Conservation (phyloP, 2,888 invertebrate species). For the Halictus ligatus region DNA sequence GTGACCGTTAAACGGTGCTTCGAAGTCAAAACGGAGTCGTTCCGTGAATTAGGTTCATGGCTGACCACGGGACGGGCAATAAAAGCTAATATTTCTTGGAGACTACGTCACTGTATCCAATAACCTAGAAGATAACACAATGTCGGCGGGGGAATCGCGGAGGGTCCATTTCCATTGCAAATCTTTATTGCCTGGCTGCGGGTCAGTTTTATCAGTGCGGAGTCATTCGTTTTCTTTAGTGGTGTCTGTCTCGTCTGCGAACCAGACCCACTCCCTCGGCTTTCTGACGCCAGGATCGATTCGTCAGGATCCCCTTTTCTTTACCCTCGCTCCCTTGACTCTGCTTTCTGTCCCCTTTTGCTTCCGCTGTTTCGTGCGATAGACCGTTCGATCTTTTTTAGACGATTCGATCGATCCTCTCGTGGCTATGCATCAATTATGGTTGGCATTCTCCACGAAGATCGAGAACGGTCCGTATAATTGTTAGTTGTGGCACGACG, state of each 20-base stretch:
- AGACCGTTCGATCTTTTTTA: slow-evolving; percentile 2
- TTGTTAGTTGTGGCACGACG: neutral
- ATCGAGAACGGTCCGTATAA: neutral
- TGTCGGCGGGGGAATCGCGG: slow-evolving; percentile 39
- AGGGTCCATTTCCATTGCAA: slow-evolving; percentile 67
- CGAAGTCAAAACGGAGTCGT: neutral
- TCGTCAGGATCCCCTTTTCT: slow-evolving; percentile 29
- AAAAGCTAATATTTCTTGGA: slow-evolving; percentile 52
- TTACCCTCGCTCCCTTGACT: neutral
- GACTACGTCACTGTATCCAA: slow-evolving; percentile 40
- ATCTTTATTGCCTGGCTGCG: slow-evolving; percentile 63
- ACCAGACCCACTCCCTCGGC: slow-evolving; percentile 1
- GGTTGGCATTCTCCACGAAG: neutral
- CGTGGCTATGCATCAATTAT: slow-evolving; percentile 19
- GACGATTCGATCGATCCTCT: slow-evolving; percentile 25
- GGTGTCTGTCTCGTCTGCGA: slow-evolving; percentile 8
- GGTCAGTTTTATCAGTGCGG: slow-evolving; percentile 66
- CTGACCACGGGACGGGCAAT: neutral
- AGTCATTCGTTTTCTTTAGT: slow-evolving; percentile 67
- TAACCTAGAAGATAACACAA: slow-evolving; percentile 53
- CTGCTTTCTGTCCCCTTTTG: slow-evolving; percentile 3
- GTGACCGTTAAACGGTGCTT: neutral
- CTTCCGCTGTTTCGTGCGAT: slow-evolving; percentile 12
- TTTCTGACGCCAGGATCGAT: slow-evolving; percentile 56
- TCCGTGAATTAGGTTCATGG: neutral